Percentiles rank a stretch among this genome's conserved stretches.
Conservation (phyloP, 2,888 invertebrate genomes). For the Eristalinus sepulchralis region DNA sequence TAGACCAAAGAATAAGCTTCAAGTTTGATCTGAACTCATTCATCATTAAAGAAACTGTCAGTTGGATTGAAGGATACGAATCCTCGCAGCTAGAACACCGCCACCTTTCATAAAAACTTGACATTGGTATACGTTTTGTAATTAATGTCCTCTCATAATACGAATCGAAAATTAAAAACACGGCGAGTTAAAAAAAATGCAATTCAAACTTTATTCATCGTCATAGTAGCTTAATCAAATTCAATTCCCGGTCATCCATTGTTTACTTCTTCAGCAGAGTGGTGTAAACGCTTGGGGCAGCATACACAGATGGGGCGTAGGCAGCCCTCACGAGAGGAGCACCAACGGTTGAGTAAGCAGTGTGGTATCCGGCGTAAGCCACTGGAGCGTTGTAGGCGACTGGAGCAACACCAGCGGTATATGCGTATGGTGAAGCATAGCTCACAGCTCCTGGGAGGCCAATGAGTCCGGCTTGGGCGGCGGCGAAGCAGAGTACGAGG, state of each 20-base stretch:
- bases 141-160: too few species aligned
- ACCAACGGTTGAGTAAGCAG: conserved; percentile 35
- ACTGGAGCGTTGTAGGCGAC: conserved; percentile 34
- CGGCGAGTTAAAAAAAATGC: neutral
- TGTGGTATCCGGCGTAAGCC: conserved; percentile 33
- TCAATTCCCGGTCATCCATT: neutral
- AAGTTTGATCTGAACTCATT: too few species aligned
- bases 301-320: conserved; percentile 29
- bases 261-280: conserved; percentile 47
- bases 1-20: too few species aligned
- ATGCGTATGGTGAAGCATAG: conserved; percentile 30
- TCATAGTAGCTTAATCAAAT: conserved; percentile 1
- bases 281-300: conserved; percentile 28
- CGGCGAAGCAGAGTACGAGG: conserved; percentile 51
- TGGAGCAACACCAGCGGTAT: conserved; percentile 48
- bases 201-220: conserved; percentile 24
- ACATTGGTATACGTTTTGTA: too few species aligned
- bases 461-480: conserved; percentile 47
- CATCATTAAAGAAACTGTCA: too few species aligned
- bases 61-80: too few species aligned
- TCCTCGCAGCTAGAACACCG: too few species aligned
- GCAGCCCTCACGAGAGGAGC: conserved; percentile 36
- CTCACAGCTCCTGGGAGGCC: conserved; percentile 35
- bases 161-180: too few species aligned
- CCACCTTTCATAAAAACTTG: too few species aligned